phyloP scores from a whole-genome alignment of 2,113 vertebrate species.

The Ovibos moschatus region DNA sequence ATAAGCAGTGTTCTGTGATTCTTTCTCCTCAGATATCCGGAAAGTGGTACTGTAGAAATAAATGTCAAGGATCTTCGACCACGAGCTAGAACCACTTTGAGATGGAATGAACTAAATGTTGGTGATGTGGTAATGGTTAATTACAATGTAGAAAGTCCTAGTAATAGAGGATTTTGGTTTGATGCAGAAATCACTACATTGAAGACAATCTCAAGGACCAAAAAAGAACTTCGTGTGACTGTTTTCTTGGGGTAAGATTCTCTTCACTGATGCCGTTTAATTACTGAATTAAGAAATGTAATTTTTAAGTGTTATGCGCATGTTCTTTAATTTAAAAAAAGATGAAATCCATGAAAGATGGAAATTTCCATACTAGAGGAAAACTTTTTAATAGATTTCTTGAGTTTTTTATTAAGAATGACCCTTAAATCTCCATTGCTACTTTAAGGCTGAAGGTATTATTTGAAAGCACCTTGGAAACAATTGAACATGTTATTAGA shows the following conservation, averaged over 20 bases:
- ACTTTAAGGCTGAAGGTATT: neutral
- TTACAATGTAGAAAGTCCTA: constrained; percentile 95
- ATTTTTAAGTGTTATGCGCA: constrained; percentile 19
- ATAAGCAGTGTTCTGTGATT: constrained; percentile 19
- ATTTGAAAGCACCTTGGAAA: neutral
- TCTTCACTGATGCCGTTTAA: constrained; percentile 20
- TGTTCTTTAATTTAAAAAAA: neutral
- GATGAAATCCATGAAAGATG: neutral
- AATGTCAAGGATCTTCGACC: constrained; percentile 88
- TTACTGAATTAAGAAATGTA: neutral
- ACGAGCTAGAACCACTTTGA: constrained; percentile 89
- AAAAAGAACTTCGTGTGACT: constrained; percentile 95
- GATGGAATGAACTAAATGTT: constrained; percentile 90
- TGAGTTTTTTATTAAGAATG: neutral
- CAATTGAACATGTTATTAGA: neutral
- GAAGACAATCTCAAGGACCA: constrained; percentile 94
- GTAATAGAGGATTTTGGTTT: constrained; percentile 98
- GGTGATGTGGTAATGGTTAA: constrained; percentile 94
- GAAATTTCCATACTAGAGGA: neutral
- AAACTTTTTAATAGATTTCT: neutral
- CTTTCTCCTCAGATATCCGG: constrained; percentile 89
- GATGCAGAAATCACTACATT: constrained; percentile 92
- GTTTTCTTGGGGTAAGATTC: constrained; percentile 94
- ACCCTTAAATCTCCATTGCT: neutral
- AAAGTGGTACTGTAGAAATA: constrained; percentile 95